A percentile compares a stretch with the other conserved stretches of the same genome.
Conservation (phyloP, 2,113 vertebrate genomes). For the Psilopogon haemacephalus region DNA sequence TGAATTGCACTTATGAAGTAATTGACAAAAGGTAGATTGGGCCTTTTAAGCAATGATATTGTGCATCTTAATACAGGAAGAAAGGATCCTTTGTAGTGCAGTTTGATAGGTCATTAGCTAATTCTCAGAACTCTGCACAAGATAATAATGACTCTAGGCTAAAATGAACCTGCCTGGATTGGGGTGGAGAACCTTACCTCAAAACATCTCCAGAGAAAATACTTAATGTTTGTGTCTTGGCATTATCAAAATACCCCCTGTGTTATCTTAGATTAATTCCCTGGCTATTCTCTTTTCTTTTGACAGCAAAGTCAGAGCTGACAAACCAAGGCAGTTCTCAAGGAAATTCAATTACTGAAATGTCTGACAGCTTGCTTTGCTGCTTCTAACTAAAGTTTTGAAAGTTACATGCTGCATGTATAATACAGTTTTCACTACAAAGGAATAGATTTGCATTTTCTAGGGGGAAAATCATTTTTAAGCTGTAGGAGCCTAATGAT, state of each 20-base stretch:
- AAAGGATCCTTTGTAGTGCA: slow-evolving; percentile 57
- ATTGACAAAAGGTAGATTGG: slow-evolving; percentile 62
- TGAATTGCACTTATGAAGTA: slow-evolving; percentile 75
- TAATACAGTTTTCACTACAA: slow-evolving; percentile 66
- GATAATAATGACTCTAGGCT: slow-evolving; percentile 59
- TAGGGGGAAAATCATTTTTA: slow-evolving; percentile 59
- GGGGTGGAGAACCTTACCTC: neutral
- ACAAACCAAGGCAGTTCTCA: slow-evolving; percentile 75
- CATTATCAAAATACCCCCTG: slow-evolving; percentile 68
- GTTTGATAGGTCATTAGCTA: slow-evolving; percentile 72
- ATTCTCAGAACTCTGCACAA: slow-evolving; percentile 58
- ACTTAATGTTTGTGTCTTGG: slow-evolving; percentile 52
- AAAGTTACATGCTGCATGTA: slow-evolving; percentile 69
- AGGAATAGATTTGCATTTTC: slow-evolving; percentile 64
- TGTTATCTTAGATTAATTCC: slow-evolving; percentile 73
- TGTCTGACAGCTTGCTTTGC: slow-evolving; percentile 75
- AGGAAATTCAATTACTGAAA: slow-evolving; percentile 80
- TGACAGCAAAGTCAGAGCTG: slow-evolving; percentile 77
- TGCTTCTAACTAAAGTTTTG: slow-evolving; percentile 74
- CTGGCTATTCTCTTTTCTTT: slow-evolving; percentile 75
- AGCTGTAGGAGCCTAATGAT: slow-evolving; percentile 62
- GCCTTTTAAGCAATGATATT: slow-evolving; percentile 62
- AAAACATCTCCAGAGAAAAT: slow-evolving; percentile 53
- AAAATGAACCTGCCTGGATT: slow-evolving; percentile 4
- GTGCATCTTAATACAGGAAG: slow-evolving; percentile 64